Evolutionary conservation across 2,113 vertebrate genomes (phyloP), one percentile per base, ranked within the genome.

Genomic region (Triplophysa tibetana): DNA sequence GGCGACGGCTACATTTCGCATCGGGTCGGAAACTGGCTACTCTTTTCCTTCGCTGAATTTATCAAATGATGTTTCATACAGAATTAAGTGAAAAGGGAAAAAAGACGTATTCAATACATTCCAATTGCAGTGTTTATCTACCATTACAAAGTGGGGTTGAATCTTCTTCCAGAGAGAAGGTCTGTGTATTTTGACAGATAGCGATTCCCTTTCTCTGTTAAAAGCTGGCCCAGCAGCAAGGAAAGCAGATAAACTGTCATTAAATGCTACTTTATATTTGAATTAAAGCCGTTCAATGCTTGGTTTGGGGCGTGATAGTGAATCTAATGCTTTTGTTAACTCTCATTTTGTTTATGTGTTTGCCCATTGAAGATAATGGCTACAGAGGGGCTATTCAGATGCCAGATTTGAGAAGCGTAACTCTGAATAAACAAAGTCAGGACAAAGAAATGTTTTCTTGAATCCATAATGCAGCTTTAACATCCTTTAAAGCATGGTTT

Each of bases 221-320:
- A 83, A 84, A 29, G 63, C 77, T 75, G 23, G 70, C 21, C 79
- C 72, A 84, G 84, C 72, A 21, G 26, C 45, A 77, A 70, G 26
- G 41, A 21, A 24, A 75, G 76, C 56, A 68, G 72, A 61, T 78
- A 85, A 89, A 84, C 79, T 60, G 66, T 85, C 72, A 86, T 87
- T 87, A 86, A 83, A 81, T 78, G 62, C 70, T 65, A 75, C 81
- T 82, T 83, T 89, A 74, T 83, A 81, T 83, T 82, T 66, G 84
- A 87, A 89, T 88, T 88, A 81, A 84, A 89, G 74, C 69, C 81
- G 70, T 88, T 88, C 87, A 70, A 60, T 79, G 87, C 85, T 82
- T 75, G 81, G 76, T 81, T 67, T 84, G 72, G 29, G 77, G 66
- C 86, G 86, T 83, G 78, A 54, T 68, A 19, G 63, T 75, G 56